Conservation (phyloP, 2,888 invertebrate species). For the Drosophila subsilvestris region DNA sequence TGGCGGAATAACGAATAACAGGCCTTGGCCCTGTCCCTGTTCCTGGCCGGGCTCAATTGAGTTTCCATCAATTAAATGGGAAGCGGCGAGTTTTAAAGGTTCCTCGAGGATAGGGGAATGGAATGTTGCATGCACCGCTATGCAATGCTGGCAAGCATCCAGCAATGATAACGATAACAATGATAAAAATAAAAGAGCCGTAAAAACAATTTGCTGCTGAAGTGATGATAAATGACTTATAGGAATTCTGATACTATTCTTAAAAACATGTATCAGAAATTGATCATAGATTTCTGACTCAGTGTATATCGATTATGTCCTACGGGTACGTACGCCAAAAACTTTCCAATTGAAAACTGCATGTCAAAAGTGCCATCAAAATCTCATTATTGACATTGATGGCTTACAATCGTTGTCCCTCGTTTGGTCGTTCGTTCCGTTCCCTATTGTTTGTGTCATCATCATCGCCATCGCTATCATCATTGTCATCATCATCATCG, state of each 20-base stretch:
- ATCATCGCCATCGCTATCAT: constrained; percentile 3
- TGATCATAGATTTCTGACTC: background rate
- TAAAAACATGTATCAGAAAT: too few relatives aligned
- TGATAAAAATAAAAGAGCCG: too few relatives aligned
- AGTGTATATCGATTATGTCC: background rate
- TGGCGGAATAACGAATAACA: constrained; percentile 29
- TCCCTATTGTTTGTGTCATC: background rate
- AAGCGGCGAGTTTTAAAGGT: background rate
- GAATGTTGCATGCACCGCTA: background rate
- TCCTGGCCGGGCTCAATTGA: constrained; percentile 21
- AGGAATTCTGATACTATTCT: too few relatives aligned
- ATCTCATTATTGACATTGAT: constrained; percentile 55
- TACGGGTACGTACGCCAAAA: background rate
- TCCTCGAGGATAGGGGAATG: background rate
- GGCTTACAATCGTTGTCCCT: constrained; percentile 31
- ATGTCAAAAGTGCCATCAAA: constrained; percentile 54
- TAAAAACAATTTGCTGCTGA: background rate
- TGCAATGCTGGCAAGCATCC: too few relatives aligned
- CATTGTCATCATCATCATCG: constrained; percentile 11
- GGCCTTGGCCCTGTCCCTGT: background rate
- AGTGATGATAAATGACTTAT: too few relatives aligned
- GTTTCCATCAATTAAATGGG: constrained; percentile 29
- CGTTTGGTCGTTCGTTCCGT: background rate
- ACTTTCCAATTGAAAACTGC: constrained; percentile 37
- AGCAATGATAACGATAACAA: too few relatives aligned